These are phyloP conservation scores for Apodemia hepburni DNA, from an alignment of 2,888 invertebrate species.

Conservation along the genomic window DNA sequence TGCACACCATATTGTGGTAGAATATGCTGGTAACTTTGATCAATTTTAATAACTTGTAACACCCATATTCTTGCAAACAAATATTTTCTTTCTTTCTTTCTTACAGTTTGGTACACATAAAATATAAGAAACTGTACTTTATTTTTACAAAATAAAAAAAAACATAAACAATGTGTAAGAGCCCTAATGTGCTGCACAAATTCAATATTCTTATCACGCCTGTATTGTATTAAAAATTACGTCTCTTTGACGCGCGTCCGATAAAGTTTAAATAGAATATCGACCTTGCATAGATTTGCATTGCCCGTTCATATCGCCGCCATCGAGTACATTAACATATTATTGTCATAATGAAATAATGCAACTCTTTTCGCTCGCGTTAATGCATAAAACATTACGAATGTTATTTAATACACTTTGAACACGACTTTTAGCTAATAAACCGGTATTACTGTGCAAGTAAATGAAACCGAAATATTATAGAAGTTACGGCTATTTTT, in stretches of 20 bases:
- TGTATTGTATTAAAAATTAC: slow-evolving; percentile 19
- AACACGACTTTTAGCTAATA: slow-evolving; percentile 5
- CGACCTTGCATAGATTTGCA: slow-evolving; percentile 17
- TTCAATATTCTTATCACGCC: slow-evolving; percentile 1
- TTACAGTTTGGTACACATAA: too few species aligned
- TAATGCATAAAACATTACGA: slow-evolving; percentile 5
- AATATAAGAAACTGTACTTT: too few species aligned
- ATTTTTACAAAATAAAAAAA: too few species aligned
- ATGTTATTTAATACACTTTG: slow-evolving; percentile 2
- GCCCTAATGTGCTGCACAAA: neutral
- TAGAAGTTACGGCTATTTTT: slow-evolving; percentile 22
- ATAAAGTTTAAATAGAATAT: slow-evolving; percentile 3
- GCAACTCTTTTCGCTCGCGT: slow-evolving; percentile 16
- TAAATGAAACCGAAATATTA: slow-evolving; percentile 24
- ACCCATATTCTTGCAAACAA: too few species aligned
- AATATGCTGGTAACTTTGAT: too few species aligned
- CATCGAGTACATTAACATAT: slow-evolving; percentile 18
- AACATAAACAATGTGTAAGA: too few species aligned
- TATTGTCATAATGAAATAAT: slow-evolving; percentile 20
- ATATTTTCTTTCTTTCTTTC: too few species aligned
- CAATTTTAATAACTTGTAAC: too few species aligned
- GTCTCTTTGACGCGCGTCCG: neutral
- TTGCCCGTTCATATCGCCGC: slow-evolving; percentile 17
- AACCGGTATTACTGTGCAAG: slow-evolving; percentile 23
- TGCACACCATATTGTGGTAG: too few species aligned